Evolutionary conservation across 2,888 invertebrate genomes (phyloP), one percentile per base, ranked within the genome.

Genomic region (Tetragonula carbonaria): DNA sequence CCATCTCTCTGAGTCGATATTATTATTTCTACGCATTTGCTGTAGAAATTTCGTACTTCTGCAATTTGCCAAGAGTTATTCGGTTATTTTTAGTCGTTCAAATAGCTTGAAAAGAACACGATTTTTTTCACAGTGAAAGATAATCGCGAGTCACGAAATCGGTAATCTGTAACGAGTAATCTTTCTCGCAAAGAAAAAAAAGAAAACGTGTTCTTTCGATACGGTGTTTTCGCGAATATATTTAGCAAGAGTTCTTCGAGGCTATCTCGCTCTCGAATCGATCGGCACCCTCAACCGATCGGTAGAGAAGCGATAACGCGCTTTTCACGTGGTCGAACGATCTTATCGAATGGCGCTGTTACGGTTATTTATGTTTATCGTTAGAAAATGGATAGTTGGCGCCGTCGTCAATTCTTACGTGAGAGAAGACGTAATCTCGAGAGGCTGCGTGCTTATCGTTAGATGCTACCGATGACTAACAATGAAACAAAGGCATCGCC

Each of bases 311-410:
- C 45, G 74, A 79, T 70, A 70, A 75, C 68, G 23, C 45, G 21
- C 16, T 66, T 85, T 73, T 78, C 76, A 71, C 51, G 28, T 21
- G 21, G 53, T 68, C 71, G 55, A 21, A 55, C 45, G 67, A 76
- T 83, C 62, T 85, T 84, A 87, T 85, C 83, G 66, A 5, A 75
- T 28, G 78, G 67, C 78, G 63, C 59, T 81, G 45, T 65, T 67
- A 71, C 51, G 53, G 14, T 4, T 21, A 2, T n/a, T 74, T 78
- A 72, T 68, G 65, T 11, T 45, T 38, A 55, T 65, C 68, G 59
- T n/a, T 53, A 50, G 80, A 65, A 51, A 57, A 75, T 28, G 18
- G 63, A 16, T 68, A 71, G 74, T 33, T 18, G 57, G 73, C 74
- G 78, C 74, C 74, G 67, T 72, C 45, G 53, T 66, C 38, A 79